Evolutionary conservation across 2,888 invertebrate species (phyloP).

Genomic region (Acleris sparsana): DNA sequence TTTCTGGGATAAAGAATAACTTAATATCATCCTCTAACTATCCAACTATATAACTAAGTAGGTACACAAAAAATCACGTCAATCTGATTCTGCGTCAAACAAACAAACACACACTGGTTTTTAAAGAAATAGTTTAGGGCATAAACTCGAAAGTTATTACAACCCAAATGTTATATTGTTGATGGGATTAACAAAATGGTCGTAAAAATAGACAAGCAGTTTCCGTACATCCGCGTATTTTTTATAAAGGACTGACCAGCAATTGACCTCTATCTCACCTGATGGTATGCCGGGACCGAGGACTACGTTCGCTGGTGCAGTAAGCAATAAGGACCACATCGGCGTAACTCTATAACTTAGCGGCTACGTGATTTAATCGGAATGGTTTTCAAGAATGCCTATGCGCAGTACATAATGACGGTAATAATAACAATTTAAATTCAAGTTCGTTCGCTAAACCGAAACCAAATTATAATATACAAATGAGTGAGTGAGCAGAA

Average conservation of each 20-base stretch:
- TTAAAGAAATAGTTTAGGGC: too few relatives aligned
- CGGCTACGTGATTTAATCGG: constrained; percentile 37
- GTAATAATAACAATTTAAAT: constrained; percentile 66
- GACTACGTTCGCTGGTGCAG: background rate
- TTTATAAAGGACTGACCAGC: too few relatives aligned
- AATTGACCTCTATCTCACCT: too few relatives aligned
- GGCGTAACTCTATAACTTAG: constrained; percentile 24
- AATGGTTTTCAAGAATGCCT: constrained; percentile 40
- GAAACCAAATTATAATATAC: constrained; percentile 80
- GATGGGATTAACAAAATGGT: background rate
- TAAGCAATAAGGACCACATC: constrained; percentile 13
- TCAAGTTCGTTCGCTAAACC: constrained; percentile 52
- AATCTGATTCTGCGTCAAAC: too few relatives aligned
- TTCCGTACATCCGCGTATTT: background rate
- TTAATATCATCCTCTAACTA: too few relatives aligned
- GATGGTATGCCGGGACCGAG: too few relatives aligned
- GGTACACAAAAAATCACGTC: too few relatives aligned
- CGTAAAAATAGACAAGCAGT: background rate
- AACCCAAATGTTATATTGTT: background rate
- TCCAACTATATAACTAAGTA: too few relatives aligned
- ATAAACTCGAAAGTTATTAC: too few relatives aligned
- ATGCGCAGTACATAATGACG: constrained; percentile 51
- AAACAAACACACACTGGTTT: too few relatives aligned
- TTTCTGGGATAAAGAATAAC: too few relatives aligned
- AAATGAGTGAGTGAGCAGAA: constrained; percentile 82